These are phyloP conservation scores for Spicauda simplicius DNA, from an alignment of 2,888 invertebrate species.

Conservation along the genomic window DNA sequence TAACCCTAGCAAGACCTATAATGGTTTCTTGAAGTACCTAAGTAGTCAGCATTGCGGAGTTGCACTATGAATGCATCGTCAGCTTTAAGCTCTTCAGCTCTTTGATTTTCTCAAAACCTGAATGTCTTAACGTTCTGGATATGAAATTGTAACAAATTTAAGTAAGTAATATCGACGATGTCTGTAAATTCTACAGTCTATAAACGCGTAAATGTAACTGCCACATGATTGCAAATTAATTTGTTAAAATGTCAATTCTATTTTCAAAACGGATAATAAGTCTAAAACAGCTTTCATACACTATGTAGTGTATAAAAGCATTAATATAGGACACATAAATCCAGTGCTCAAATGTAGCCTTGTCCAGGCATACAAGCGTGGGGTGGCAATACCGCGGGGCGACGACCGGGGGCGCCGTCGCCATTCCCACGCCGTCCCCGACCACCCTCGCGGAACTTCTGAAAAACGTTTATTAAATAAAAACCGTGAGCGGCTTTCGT, in stretches of 20 bases:
- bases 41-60: too few species aligned
- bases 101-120: too few species aligned
- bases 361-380: background rate
- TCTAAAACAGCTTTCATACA: background rate
- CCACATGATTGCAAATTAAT: too few species aligned
- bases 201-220: too few species aligned
- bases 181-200: too few species aligned
- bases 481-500: constrained; percentile 13
- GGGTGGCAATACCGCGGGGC: constrained; percentile 2
- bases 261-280: background rate
- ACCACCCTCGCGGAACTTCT: constrained; percentile 21
- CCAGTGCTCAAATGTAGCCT: constrained; percentile 16
- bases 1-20: too few species aligned
- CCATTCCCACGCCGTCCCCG: constrained; percentile 15
- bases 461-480: constrained; percentile 34
- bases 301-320: background rate
- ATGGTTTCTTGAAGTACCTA: too few species aligned
- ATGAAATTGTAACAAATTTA: background rate
- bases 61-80: too few species aligned
- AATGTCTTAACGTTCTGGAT: too few species aligned
- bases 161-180: background rate
- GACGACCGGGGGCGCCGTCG: constrained; percentile 15
- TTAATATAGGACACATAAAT: constrained; percentile 12
- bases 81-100: too few species aligned
- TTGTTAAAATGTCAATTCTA: background rate